phyloP scores from a whole-genome alignment of 1,140 invertebrate genomes.

The Eciton burchellii region DNA sequence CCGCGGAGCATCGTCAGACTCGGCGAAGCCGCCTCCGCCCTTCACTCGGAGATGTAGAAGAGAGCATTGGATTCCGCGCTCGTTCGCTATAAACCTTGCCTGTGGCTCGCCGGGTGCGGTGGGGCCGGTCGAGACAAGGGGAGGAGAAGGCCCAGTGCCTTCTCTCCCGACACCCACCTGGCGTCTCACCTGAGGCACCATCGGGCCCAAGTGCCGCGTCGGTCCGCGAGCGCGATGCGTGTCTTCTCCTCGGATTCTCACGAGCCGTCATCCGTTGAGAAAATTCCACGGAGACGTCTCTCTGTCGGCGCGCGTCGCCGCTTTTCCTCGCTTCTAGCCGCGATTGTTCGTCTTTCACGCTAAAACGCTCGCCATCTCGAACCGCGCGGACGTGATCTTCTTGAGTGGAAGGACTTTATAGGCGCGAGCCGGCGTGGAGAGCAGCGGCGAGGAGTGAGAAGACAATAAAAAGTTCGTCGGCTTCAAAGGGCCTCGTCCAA shows the following conservation, averaged over 20 bases:
- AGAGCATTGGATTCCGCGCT: conserved; percentile 64
- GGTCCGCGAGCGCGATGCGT: conserved; percentile 67
- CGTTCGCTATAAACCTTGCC: conserved; percentile 67
- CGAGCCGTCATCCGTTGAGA: conserved; percentile 33
- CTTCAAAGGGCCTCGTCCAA: not conserved
- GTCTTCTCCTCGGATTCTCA: conserved; percentile 52
- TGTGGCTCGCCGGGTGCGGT: conserved; percentile 57
- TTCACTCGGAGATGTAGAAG: conserved; percentile 34
- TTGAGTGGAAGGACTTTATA: not conserved
- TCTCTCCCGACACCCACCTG: conserved; percentile 80
- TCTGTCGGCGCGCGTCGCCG: not conserved
- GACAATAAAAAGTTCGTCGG: not conserved
- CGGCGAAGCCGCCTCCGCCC: conserved; percentile 67
- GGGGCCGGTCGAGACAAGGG: conserved; percentile 48
- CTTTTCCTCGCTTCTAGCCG: not conserved
- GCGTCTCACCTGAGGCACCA: conserved; percentile 77
- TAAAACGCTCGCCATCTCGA: not conserved
- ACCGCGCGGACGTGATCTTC: conserved; percentile 11
- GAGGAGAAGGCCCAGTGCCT: conserved; percentile 65
- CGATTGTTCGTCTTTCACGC: not conserved
- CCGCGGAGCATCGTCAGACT: conserved; percentile 48
- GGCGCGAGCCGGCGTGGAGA: not conserved
- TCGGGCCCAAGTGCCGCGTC: conserved; percentile 65
- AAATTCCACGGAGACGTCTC: not conserved
- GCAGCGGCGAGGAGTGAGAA: not conserved